Base-by-base conservation (phyloP, 2,888 invertebrate species). In the Dicycla oo region DNA sequence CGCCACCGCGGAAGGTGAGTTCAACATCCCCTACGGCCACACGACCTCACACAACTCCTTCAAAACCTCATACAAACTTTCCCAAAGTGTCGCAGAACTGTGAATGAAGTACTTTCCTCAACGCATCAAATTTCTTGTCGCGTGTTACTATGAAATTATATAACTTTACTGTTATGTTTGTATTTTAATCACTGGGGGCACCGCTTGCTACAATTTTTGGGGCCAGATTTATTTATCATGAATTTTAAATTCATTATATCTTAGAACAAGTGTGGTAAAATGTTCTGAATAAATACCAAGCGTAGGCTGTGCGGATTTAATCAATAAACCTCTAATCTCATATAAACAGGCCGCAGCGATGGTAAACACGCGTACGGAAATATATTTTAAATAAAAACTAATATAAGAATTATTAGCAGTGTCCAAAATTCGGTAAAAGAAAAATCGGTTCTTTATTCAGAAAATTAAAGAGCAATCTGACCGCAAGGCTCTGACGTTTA, bases 1-100 rank as follows among this genome's bases (percentile, higher is more conserved):
- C 98, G 91, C 98, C 98, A 90, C 98, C 98, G 93, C 97, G 98
- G 95, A 98, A 98, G 97, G 98, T 98, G 96, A 97, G 97, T 91
- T 34, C 57, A 60, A 26, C 53, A 45, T 18, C 64, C 23, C 53
- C 38, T 60, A 57, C 34, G 13, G 8, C 54, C 58, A 43, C 64
- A 43, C 60, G 4, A 58, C 63, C 53, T 54, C 40, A 38, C 15
- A 38, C 49, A 60, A 65, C 51, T 66, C 43, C 10, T 43, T 30
- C 0, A 18, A 47, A 80, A 67, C 38, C 69, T 30, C 26, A 40
- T 40, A 69, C 58, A 81, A 83, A 81, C 65, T 83, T 81, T 79
- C 11, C 38, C 23, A 80, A 81, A 80, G 58, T 77, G 69, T 67
- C 70, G 64, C 76, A 80, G 26, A 83, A 83, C 80, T 75, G 61